Base-by-base conservation (phyloP, 2,113 vertebrate genomes). In the Barbus barbus region DNA sequence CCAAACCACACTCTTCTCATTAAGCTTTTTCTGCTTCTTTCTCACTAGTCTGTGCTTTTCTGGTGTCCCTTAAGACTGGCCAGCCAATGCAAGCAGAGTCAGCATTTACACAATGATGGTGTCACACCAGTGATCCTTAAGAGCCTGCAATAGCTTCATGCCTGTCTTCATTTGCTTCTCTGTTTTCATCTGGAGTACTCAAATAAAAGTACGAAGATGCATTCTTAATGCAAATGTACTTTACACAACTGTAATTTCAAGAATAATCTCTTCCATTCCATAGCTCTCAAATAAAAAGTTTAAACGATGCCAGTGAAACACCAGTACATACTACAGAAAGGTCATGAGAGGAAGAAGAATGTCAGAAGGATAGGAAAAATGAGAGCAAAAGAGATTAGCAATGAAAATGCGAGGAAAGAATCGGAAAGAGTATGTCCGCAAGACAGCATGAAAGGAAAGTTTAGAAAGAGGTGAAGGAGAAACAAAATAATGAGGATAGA, bases 71-170 rank as follows among this genome's bases (percentile, higher is more conserved):
- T 79, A 91, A 90, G 84, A 88, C 90, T 92, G 88, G 83, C 90
- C 90, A 86, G 86, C 85, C 87, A 85, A 91, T 88, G 85, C 86
- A 89, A 92, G 90, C 90, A 85, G 82, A 93, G 91, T 94, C 93
- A 93, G 93, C 92, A 86, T 86, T 92, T 87, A 26, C 38, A 78
- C 14, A 63, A 61, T 28, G 13, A 83, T 92, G 89, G 92, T 93
- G 91, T 92, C 92, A 93, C 86, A 41, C 80, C 56, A 53, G n/a
- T 36, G 84, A 83, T 76, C 38, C 3, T 67, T 63, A 87, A 81
- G 12, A 78, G 74, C 16, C 31, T 31, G 28, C 36, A 72, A 24
- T 56, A 20, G 61, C 44, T n/a, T 65, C 44, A 20, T 81, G 41
- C 22, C 60, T 82, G 24, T 46, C 58, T 67, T 60, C 18, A 33